Conservation (phyloP, 1,140 invertebrate genomes). For the Neomicropteryx cornuta region DNA sequence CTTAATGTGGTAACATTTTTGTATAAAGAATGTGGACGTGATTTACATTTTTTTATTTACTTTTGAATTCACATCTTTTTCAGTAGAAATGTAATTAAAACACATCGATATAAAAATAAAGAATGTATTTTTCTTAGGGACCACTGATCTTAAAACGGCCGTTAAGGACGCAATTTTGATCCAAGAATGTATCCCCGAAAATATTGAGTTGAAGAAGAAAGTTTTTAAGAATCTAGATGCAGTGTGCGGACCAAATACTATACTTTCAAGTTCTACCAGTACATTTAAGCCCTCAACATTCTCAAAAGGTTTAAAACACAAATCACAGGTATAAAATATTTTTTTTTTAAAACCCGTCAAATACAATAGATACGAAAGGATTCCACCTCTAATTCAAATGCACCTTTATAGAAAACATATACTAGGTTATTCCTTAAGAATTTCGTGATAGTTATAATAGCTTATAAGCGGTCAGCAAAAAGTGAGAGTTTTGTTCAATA, state of each 20-base stretch:
- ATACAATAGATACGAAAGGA: too few relatives aligned
- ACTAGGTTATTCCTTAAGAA: slow-evolving; percentile 13
- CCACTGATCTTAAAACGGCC: slow-evolving; percentile 49
- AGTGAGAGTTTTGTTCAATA: too few relatives aligned
- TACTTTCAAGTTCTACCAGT: slow-evolving; percentile 85
- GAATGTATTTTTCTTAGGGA: slow-evolving; percentile 40
- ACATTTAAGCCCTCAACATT: slow-evolving; percentile 82
- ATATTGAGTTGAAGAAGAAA: slow-evolving; percentile 71
- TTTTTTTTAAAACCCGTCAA: too few relatives aligned
- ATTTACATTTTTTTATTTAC: too few relatives aligned
- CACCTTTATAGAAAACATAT: neutral
- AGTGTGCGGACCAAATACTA: slow-evolving; percentile 57
- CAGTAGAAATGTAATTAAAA: neutral
- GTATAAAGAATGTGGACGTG: too few relatives aligned
- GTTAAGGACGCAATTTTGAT: slow-evolving; percentile 63
- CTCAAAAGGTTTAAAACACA: slow-evolving; percentile 67
- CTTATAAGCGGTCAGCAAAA: too few relatives aligned
- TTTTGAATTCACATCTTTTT: too few relatives aligned
- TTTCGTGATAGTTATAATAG: too few relatives aligned
- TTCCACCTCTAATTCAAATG: too few relatives aligned
- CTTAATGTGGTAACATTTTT: too few relatives aligned
- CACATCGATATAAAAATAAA: slow-evolving; percentile 2
- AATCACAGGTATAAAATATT: slow-evolving; percentile 52
- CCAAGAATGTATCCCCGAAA: slow-evolving; percentile 90
- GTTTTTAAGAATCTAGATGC: slow-evolving; percentile 70